Evolutionary conservation across 2,888 invertebrate species (phyloP).

Genomic region (Antitype chi): DNA sequence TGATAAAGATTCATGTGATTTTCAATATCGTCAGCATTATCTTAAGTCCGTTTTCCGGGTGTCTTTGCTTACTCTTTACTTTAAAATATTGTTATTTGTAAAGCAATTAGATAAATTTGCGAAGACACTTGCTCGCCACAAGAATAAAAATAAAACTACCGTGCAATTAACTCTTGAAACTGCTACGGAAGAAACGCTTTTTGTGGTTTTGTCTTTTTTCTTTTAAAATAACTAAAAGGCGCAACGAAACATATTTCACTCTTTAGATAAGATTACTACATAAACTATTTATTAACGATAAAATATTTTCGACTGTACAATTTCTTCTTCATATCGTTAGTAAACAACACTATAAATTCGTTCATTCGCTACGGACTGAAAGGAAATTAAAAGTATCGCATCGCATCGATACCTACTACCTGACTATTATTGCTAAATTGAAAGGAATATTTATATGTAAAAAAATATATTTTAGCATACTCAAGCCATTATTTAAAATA

Average conservation of each 20-base stretch:
- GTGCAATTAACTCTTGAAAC: slow-evolving; percentile 2
- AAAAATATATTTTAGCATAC: slow-evolving; percentile 50
- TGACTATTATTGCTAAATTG: slow-evolving; percentile 47
- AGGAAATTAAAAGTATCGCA: slow-evolving; percentile 50
- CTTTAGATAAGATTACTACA: slow-evolving; percentile 43
- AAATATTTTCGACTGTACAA: slow-evolving; percentile 45
- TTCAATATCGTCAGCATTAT: slow-evolving; percentile 1
- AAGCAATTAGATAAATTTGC: slow-evolving; percentile 19
- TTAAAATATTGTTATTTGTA: slow-evolving; percentile 8
- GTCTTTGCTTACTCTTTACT: background rate
- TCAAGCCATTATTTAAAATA: slow-evolving; percentile 38
- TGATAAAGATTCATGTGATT: background rate
- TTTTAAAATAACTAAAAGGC: background rate
- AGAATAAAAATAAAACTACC: slow-evolving; percentile 11
- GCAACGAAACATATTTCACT: slow-evolving; percentile 10
- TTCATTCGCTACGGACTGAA: slow-evolving; percentile 31
- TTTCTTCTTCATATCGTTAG: slow-evolving; percentile 39
- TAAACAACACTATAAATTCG: slow-evolving; percentile 54
- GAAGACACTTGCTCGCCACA: background rate
- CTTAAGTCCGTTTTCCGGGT: background rate
- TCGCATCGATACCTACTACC: slow-evolving; percentile 14
- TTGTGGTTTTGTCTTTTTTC: background rate
- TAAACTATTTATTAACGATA: slow-evolving; percentile 43
- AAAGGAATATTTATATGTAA: slow-evolving; percentile 37
- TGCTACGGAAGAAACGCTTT: background rate